Conservation (phyloP, 2,113 vertebrate genomes). For the Empidonax traillii region DNA sequence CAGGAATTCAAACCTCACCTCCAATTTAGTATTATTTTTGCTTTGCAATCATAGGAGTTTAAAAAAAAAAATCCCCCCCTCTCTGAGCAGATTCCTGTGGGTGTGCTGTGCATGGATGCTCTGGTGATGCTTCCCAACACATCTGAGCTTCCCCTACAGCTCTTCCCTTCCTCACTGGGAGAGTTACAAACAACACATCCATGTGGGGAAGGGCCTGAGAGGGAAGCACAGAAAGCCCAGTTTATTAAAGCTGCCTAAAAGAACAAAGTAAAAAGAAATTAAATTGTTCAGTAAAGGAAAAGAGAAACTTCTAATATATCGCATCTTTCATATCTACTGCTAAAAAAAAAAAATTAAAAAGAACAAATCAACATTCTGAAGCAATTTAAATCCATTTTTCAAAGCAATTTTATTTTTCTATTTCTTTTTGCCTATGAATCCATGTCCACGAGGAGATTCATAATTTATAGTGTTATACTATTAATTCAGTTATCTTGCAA, state of each 20-base stretch:
- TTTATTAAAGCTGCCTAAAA: background rate
- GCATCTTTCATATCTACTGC: background rate
- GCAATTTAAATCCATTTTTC: background rate
- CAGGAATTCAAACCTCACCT: background rate
- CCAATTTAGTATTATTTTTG: background rate
- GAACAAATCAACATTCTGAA: background rate
- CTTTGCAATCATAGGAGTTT: background rate
- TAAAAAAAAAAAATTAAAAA: background rate
- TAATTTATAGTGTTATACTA: background rate
- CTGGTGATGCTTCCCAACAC: background rate
- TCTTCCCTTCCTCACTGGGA: background rate
- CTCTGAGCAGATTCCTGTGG: background rate
- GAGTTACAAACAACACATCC: background rate
- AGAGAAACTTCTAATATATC: background rate
- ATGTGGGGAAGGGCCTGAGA: background rate
- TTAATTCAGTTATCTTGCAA: background rate
- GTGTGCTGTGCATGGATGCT: background rate
- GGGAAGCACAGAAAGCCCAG: background rate
- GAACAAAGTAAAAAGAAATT: background rate
- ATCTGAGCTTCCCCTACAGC: background rate
- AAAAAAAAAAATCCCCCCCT: background rate
- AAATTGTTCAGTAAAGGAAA: background rate
- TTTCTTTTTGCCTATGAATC: background rate
- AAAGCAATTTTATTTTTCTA: background rate
- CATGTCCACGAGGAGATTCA: background rate